Conservation (phyloP, 2,113 vertebrate genomes). For the Aspiorhynchus laticeps region DNA sequence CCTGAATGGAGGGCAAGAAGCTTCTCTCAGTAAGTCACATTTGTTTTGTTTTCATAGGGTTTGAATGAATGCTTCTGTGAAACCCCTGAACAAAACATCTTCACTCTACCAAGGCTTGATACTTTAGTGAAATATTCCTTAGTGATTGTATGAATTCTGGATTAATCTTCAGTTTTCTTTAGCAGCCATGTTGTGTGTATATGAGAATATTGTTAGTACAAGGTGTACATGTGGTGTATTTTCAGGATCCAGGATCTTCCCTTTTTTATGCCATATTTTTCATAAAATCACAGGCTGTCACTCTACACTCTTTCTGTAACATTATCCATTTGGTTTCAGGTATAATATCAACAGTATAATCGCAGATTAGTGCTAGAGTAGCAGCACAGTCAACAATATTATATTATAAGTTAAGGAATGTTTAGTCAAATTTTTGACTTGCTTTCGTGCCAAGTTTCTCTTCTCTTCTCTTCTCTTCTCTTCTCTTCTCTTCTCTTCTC, state of each 20-base stretch:
- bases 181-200: conserved; percentile 27
- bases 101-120: conserved; percentile 74
- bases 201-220: conserved; percentile 23
- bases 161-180: conserved; percentile 18
- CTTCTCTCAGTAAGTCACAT: conserved; percentile 65
- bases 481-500: no score
- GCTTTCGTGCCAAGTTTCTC: not conserved
- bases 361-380: conserved; percentile 1
- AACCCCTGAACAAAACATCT: conserved; percentile 68
- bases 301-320: not conserved
- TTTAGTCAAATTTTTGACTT: not conserved
- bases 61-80: conserved; percentile 67
- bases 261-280: conserved; percentile 6
- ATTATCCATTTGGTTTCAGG: not conserved
- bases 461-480: not conserved
- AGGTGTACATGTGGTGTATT: conserved; percentile 24
- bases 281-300: not conserved
- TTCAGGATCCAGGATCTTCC: not conserved
- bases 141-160: conserved; percentile 58
- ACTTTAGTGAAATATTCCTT: conserved; percentile 73
- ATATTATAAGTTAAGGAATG: not conserved
- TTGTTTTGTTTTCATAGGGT: conserved; percentile 52
- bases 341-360: not conserved
- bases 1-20: conserved; percentile 71
- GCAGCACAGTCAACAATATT: not conserved